phyloP scores from a whole-genome alignment of 2,888 invertebrate species.

The Noctua fimbriata region DNA sequence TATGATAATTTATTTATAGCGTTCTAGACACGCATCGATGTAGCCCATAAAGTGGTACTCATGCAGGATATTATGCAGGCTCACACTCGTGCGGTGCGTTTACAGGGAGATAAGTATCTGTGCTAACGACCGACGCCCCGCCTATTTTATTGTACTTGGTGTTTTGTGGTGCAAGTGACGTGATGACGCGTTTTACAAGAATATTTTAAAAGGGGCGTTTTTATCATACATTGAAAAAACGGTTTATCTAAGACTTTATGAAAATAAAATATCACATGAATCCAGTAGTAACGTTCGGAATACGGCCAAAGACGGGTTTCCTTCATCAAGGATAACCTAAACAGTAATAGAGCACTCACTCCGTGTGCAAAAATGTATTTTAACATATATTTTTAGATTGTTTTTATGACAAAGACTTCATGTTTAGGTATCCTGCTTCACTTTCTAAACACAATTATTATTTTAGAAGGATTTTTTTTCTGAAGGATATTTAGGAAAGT shows the following conservation, averaged over 20 bases:
- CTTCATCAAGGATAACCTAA: not conserved
- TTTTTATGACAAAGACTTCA: too few relatives aligned
- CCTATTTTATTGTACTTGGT: constrained; percentile 72
- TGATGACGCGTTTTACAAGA: constrained; percentile 35
- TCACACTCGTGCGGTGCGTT: constrained; percentile 61
- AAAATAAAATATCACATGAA: not conserved
- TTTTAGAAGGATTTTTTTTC: too few relatives aligned
- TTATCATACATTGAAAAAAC: not conserved
- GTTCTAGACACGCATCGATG: constrained; percentile 36
- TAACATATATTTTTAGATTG: not conserved
- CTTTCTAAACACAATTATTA: too few relatives aligned
- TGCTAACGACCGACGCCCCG: constrained; percentile 74
- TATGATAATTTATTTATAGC: constrained; percentile 40
- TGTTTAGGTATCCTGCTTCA: too few relatives aligned
- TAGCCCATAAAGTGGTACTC: constrained; percentile 35
- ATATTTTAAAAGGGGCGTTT: not conserved
- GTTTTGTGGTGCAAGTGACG: constrained; percentile 40
- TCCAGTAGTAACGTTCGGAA: not conserved
- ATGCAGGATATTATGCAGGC: constrained; percentile 48
- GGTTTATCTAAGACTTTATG: too few relatives aligned
- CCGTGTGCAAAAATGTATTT: not conserved
- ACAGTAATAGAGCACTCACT: not conserved
- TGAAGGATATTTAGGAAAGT: too few relatives aligned
- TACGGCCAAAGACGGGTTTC: not conserved
- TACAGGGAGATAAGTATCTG: constrained; percentile 74